A percentile compares a stretch with the other conserved stretches of the same genome.
Conservation (phyloP, 1,140 invertebrate species). For the Ganaspis sp. region DNA sequence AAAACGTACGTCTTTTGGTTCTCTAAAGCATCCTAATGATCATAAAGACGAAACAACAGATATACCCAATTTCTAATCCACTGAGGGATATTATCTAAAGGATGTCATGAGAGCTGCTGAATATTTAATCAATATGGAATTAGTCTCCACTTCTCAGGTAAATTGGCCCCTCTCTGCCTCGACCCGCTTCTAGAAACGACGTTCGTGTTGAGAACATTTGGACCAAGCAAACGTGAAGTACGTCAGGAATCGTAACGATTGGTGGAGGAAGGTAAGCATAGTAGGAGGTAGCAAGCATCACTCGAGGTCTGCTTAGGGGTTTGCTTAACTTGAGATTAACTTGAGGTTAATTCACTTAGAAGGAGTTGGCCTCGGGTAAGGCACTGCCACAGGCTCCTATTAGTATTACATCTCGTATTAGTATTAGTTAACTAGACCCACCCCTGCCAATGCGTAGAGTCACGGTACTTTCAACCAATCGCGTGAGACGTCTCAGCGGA, state of each 20-base stretch:
- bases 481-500: conserved; percentile 17
- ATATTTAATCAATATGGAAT: conserved; percentile 26
- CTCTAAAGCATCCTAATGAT: too few relatives aligned
- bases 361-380: conserved; percentile 65
- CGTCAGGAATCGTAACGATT: conserved; percentile 27
- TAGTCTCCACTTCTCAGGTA: conserved; percentile 22
- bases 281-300: conserved; percentile 24
- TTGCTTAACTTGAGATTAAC: conserved; percentile 73
- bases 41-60: not conserved
- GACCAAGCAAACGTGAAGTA: conserved; percentile 29
- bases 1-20: too few relatives aligned
- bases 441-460: conserved; percentile 51
- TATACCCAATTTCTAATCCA: not conserved
- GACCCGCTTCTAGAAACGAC: not conserved
- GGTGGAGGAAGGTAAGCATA: conserved; percentile 9
- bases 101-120: conserved; percentile 28
- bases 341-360: conserved; percentile 73
- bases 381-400: conserved; percentile 70
- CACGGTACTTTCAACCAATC: not conserved
- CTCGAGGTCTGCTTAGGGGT: conserved; percentile 62
- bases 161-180: not conserved
- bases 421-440: conserved; percentile 64
- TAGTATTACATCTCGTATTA: conserved; percentile 71
- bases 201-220: conserved; percentile 27
- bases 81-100: conserved; percentile 13